Base-by-base conservation (phyloP, 1,140 invertebrate species). In the Agrilus planipennis region DNA sequence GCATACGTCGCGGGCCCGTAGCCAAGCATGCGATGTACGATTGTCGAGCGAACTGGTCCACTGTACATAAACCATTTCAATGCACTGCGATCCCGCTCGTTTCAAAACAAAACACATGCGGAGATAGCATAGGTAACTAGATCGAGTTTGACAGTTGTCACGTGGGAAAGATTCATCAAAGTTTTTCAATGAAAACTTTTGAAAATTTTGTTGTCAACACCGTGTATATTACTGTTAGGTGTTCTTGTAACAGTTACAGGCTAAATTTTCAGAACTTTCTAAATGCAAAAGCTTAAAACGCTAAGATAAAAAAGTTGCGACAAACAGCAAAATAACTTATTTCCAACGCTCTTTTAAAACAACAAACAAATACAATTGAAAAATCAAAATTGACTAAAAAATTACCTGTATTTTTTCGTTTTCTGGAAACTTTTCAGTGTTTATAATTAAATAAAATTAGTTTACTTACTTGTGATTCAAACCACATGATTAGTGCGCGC, bases 71-170 rank as follows among this genome's bases (percentile, higher is more conserved):
- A 52, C 52, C 51, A 61, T 61, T 62, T 57, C 54, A 61, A 61
- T 60, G 58, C 53, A 55, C 52, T 52, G 53, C 52, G 53, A 54
- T 58, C 54, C 52, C 55, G 55, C 54, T 57, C 53, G 55, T 56
- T 62, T 61, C 58, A 60, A 62, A 62, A 62, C 60, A 62, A 62
- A 62, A 62, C 60, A 60, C 55, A 60, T 60, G 57, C 54, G 50
- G 53, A 55, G 54, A 57, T 58, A 54, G 51, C 54, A 57, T 54
- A 61, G 54, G 56, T 57, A 60, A 60, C 55, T 50, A 56, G 51
- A 56, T 58, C 53, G 50, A 53, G 49, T 61, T 59, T 61, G 58
- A 59, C 58, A 58, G 55, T 57, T 59, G 58, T 58, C 54, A 55
- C 57, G 57, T 56, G 54, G 50, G 50, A 41, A 27, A 2, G 29